A percentile compares a stretch with the other conserved stretches of the same genome.
Evolutionary conservation across 1,140 invertebrate species (phyloP).

Genomic region (Hyles vespertilio): DNA sequence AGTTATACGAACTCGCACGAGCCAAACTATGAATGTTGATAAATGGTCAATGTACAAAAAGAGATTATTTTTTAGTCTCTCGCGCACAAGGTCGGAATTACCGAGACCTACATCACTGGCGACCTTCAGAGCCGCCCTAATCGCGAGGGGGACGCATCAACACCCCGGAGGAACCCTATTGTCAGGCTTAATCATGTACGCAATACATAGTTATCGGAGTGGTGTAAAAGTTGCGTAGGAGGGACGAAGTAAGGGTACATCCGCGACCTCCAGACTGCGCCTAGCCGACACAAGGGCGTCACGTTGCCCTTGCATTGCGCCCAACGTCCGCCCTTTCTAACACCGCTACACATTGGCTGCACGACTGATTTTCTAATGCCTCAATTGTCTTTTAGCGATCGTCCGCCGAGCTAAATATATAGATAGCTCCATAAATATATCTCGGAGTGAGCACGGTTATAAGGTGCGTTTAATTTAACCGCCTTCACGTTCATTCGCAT

Average conservation of each 20-base stretch:
- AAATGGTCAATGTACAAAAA: too few relatives aligned
- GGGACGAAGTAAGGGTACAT: constrained; percentile 49
- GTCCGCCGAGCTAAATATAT: not conserved
- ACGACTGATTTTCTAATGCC: constrained; percentile 13
- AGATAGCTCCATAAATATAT: too few relatives aligned
- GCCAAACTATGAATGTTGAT: too few relatives aligned
- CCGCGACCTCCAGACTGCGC: constrained; percentile 62
- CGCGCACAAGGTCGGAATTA: too few relatives aligned
- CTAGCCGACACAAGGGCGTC: constrained; percentile 46
- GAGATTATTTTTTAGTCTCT: too few relatives aligned
- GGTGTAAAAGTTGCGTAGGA: constrained; percentile 28
- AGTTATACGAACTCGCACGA: too few relatives aligned
- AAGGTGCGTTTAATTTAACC: too few relatives aligned
- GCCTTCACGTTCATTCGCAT: too few relatives aligned
- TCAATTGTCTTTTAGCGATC: constrained; percentile 4
- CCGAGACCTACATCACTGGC: too few relatives aligned
- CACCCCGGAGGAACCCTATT: not conserved
- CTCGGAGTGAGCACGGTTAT: too few relatives aligned
- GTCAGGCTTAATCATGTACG: not conserved
- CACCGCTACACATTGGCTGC: constrained; percentile 21
- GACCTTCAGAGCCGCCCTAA: constrained; percentile 4
- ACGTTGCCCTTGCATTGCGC: constrained; percentile 51
- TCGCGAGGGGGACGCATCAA: constrained; percentile 1
- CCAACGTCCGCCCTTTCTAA: constrained; percentile 48
- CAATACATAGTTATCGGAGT: constrained; percentile 25